Percentiles rank a stretch among this genome's conserved stretches.
Evolutionary conservation across 2,113 vertebrate species (phyloP).

Genomic region (Alligator mississippiensis): DNA sequence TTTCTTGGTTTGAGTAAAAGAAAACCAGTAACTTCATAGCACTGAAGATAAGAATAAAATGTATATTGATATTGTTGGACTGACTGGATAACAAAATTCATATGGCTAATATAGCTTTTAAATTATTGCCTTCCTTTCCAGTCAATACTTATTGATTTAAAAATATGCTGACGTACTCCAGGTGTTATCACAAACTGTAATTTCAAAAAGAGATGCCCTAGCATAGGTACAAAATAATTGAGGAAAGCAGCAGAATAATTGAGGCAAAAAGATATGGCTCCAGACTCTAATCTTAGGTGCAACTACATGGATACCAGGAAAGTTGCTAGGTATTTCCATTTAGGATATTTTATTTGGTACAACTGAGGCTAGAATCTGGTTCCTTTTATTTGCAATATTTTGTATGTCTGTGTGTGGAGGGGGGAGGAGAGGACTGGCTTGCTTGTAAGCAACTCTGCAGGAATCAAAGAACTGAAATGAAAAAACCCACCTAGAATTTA

Average conservation of each 20-base stretch:
- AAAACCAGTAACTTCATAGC: neutral
- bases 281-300: neutral
- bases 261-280: neutral
- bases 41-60: neutral
- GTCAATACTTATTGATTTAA: neutral
- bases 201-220: neutral
- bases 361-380: neutral
- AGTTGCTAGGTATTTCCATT: rapidly evolving
- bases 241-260: neutral
- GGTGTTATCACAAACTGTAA: neutral
- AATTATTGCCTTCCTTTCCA: neutral
- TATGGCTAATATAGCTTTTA: neutral
- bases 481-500: neutral
- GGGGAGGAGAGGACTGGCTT: neutral
- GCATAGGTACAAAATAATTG: neutral
- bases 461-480: neutral
- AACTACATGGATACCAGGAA: neutral
- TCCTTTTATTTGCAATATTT: neutral
- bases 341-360: neutral
- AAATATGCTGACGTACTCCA: neutral
- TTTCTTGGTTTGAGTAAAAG: neutral
- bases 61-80: rapidly evolving
- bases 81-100: neutral
- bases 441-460: neutral
- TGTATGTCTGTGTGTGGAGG: neutral